Evolutionary conservation across 2,797 vertebrate genomes (phyloP).

Genomic region (Argya squamiceps): DNA sequence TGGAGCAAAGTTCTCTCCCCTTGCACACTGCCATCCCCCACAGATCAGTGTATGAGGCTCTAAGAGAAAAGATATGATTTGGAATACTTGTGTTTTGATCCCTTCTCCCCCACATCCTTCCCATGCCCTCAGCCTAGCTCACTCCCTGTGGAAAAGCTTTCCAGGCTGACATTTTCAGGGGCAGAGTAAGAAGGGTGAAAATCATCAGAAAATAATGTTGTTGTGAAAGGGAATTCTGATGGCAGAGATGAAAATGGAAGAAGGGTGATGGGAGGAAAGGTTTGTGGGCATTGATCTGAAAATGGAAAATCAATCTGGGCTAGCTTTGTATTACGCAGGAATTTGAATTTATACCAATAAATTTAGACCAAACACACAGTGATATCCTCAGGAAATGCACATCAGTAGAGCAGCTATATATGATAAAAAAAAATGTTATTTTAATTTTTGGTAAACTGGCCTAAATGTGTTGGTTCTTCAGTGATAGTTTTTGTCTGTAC

Average conservation of each 20-base stretch:
- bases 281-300: not conserved
- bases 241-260: not conserved
- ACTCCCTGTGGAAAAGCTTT: not conserved
- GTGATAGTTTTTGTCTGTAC: not conserved
- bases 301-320: not conserved
- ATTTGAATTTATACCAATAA: not conserved
- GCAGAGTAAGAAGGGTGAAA: not conserved
- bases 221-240: not conserved
- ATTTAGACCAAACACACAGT: not conserved
- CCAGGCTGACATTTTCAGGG: not conserved
- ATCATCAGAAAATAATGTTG: not conserved
- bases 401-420: not conserved
- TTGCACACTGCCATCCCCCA: not conserved
- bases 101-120: accelerated
- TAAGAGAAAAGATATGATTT: not conserved
- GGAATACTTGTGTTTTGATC: not conserved
- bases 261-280: not conserved
- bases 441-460: not conserved
- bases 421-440: not conserved
- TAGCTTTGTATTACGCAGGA: not conserved
- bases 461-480: not conserved
- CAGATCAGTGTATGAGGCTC: not conserved
- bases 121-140: not conserved
- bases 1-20: not conserved
- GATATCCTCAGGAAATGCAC: not conserved